Evolutionary conservation across 2,888 invertebrate species (phyloP).

Genomic region (Carcina quercana): DNA sequence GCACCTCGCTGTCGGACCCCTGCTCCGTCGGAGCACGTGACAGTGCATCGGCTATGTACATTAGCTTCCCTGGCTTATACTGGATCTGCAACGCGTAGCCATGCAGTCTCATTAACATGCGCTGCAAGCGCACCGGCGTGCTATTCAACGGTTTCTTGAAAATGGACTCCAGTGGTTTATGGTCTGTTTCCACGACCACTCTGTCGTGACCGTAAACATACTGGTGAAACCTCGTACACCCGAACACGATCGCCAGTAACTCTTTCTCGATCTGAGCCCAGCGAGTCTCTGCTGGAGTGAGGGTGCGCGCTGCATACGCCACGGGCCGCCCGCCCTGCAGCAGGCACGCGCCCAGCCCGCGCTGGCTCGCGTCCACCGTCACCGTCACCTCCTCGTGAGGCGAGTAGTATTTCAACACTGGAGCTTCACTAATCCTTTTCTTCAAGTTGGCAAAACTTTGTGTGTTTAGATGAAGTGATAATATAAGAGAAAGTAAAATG

Average conservation of each 20-base stretch:
- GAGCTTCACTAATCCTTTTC: too few relatives aligned
- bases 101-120: background rate
- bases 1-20: constrained; percentile 8
- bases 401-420: too few relatives aligned
- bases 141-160: constrained; percentile 18
- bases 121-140: constrained; percentile 1
- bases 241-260: constrained; percentile 24
- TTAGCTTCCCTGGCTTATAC: constrained; percentile 22
- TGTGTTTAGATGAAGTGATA: too few relatives aligned
- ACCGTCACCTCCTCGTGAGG: too few relatives aligned
- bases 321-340: background rate
- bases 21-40: constrained; percentile 20
- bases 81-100: background rate
- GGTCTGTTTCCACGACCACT: constrained; percentile 10
- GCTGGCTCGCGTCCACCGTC: too few relatives aligned
- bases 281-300: constrained; percentile 4
- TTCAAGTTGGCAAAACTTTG: too few relatives aligned
- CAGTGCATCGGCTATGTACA: constrained; percentile 27
- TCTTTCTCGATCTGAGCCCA: constrained; percentile 26
- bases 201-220: constrained; percentile 11
- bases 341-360: too few relatives aligned
- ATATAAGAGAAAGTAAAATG: background rate
- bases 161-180: constrained; percentile 27
- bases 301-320: background rate
- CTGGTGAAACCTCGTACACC: constrained; percentile 17